These are phyloP conservation scores for Crematogaster levior DNA, from an alignment of 2,888 invertebrate species.

Conservation along the genomic window DNA sequence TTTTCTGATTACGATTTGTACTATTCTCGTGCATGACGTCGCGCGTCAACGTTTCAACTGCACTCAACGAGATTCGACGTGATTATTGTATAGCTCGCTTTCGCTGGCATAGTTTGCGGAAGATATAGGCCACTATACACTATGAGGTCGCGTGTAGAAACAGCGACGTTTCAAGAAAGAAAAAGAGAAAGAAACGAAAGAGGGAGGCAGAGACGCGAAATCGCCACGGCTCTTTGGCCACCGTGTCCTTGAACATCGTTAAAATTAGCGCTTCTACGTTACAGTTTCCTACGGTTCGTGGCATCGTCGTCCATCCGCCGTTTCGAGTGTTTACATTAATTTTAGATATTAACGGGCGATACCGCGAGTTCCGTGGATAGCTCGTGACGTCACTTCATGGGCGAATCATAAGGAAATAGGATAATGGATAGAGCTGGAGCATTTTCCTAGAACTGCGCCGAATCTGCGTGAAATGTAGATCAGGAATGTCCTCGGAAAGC, in stretches of 20 bases:
- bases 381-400: conserved; percentile 60
- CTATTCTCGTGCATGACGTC: conserved; percentile 81
- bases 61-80: conserved; percentile 74
- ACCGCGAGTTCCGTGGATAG: conserved; percentile 44
- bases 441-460: conserved; percentile 34
- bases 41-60: conserved; percentile 62
- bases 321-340: conserved; percentile 62
- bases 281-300: conserved; percentile 53
- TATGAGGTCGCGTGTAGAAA: conserved; percentile 74
- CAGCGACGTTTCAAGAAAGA: conserved; percentile 52
- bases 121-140: conserved; percentile 73
- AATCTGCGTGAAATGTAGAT: conserved; percentile 30
- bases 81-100: conserved; percentile 72
- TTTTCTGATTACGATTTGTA: conserved; percentile 66
- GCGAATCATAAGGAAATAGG: conserved; percentile 31
- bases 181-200: background rate
- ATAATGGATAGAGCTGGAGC: background rate
- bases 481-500: conserved; percentile 19
- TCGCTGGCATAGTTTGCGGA: conserved; percentile 62
- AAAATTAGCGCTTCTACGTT: conserved; percentile 71
- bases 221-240: background rate
- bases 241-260: conserved; percentile 71
- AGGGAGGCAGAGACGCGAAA: background rate
- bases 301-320: conserved; percentile 4
- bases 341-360: conserved; percentile 60